phyloP scores from a whole-genome alignment of 2,888 invertebrate genomes.

The Disparrhopalites patrizii region DNA sequence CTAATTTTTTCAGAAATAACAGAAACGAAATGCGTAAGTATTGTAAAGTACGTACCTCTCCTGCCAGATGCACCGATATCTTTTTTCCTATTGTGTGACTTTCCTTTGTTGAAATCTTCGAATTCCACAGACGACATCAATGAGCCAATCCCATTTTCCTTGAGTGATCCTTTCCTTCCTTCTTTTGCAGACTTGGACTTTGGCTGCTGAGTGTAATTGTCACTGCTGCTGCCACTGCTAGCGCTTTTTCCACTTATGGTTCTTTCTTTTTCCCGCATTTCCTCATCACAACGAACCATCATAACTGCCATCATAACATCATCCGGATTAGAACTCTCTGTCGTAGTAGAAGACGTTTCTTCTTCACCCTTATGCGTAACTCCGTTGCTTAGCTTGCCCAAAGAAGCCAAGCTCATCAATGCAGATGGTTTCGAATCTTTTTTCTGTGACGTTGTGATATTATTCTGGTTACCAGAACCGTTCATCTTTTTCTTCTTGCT shows the following conservation, averaged over 20 bases:
- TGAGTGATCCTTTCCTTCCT: slow-evolving; percentile 20
- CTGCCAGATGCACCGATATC: slow-evolving; percentile 8
- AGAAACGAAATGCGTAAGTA: background rate
- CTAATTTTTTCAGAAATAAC: background rate
- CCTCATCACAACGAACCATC: slow-evolving; percentile 30
- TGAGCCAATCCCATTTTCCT: slow-evolving; percentile 30
- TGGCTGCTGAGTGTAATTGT: slow-evolving; percentile 5
- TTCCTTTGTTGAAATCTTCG: slow-evolving; percentile 16
- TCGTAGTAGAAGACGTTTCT: slow-evolving; percentile 67
- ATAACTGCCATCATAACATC: slow-evolving; percentile 51
- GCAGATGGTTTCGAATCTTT: background rate
- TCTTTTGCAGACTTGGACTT: slow-evolving; percentile 17
- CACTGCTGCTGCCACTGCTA: slow-evolving; percentile 30
- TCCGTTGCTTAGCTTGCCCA: slow-evolving; percentile 22
- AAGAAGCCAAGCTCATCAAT: slow-evolving; percentile 8
- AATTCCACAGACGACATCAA: slow-evolving; percentile 11
- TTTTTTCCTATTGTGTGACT: slow-evolving; percentile 29
- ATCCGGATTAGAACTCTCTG: slow-evolving; percentile 64
- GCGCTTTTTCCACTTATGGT: slow-evolving; percentile 30
- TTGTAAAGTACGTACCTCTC: background rate
- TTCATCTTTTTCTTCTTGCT: slow-evolving; percentile 34
- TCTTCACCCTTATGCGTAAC: slow-evolving; percentile 54
- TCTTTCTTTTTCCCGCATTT: slow-evolving; percentile 30
- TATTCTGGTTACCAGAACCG: slow-evolving; percentile 2
- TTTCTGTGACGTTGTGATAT: slow-evolving; percentile 24